Evolutionary conservation across 2,888 invertebrate species (phyloP), one percentile per base, ranked within the genome.

Genomic region (Drosophila nigricruria): DNA sequence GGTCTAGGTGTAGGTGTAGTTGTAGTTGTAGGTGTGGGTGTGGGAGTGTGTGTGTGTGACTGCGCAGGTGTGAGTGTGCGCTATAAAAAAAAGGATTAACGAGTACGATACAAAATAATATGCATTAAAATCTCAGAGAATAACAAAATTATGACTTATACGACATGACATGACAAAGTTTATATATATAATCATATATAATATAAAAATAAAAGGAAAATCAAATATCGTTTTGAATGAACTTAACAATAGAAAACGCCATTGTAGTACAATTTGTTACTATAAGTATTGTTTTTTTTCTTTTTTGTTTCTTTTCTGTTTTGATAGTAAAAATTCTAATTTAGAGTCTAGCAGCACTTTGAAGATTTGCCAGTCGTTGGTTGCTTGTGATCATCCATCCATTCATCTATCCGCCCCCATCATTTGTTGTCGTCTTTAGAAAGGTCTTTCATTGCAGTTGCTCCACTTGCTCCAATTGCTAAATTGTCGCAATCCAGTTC

Each of bases 361-460:
- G 77, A 81, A 85, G 79, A 77, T 82, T 82, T 85, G 84, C 84
- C 88, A 88, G 88, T 85, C 84, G 84, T 88, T 85, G 82, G 74
- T 84, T 84, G 84, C 53, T 65, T 70, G 42, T 70, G 70, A 54
- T 68, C 47, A 40, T 54, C 50, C 54, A 12, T 50, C 27, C 64
- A 38, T 66, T 32, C 30, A 49, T 49, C 47, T 47, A 9, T 27
- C 54, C 54, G 42, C 32, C 12, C 42, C 56, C 42, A 30, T 42
- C 42, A 32, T 47, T 47, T 58, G 36, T 47, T 43, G 69, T 85
- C 85, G 85, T 85, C 85, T 85, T 85, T 85, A 42, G 83, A 83
- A 81, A 88, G 73, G 85, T 85, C 84, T 85, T 85, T 85, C 88
- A 84, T 88, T 83, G 42, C 69, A 47, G 71, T 75, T 77, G 70